A percentile compares a stretch with the other conserved stretches of the same genome.
phyloP scores from a whole-genome alignment of 2,113 vertebrate genomes.

The Pheucticus melanocephalus region DNA sequence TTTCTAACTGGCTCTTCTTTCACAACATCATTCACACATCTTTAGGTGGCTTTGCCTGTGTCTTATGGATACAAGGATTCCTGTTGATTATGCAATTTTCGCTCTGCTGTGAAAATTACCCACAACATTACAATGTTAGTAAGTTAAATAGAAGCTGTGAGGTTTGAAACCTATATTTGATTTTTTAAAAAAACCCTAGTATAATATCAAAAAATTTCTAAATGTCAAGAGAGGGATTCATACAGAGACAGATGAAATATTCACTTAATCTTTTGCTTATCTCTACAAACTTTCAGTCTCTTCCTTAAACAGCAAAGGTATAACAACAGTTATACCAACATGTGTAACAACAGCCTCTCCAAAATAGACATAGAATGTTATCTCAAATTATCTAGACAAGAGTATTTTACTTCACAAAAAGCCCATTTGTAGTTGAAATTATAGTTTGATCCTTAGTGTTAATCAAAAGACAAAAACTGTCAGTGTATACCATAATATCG shows the following conservation, averaged over 20 bases:
- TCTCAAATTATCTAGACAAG: not conserved
- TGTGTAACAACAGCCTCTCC: not conserved
- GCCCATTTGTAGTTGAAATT: not conserved
- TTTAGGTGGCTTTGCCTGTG: not conserved
- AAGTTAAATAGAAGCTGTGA: not conserved
- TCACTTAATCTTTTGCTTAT: not conserved
- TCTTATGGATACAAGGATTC: not conserved
- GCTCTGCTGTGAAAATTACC: not conserved
- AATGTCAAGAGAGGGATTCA: not conserved
- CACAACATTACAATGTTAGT: not conserved
- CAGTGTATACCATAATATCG: not conserved
- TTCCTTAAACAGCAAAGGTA: not conserved
- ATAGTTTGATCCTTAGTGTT: not conserved
- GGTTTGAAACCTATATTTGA: not conserved
- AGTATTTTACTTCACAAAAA: not conserved
- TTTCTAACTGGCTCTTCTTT: not conserved
- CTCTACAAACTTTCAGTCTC: not conserved
- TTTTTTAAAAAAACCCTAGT: not conserved
- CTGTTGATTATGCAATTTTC: not conserved
- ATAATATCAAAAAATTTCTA: not conserved
- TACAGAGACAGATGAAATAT: not conserved
- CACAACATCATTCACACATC: not conserved
- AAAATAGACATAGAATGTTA: not conserved
- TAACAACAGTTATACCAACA: not conserved
- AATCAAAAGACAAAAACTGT: not conserved